Conservation (phyloP, 2,113 vertebrate species). For the Reinhardtius hippoglossoides region DNA sequence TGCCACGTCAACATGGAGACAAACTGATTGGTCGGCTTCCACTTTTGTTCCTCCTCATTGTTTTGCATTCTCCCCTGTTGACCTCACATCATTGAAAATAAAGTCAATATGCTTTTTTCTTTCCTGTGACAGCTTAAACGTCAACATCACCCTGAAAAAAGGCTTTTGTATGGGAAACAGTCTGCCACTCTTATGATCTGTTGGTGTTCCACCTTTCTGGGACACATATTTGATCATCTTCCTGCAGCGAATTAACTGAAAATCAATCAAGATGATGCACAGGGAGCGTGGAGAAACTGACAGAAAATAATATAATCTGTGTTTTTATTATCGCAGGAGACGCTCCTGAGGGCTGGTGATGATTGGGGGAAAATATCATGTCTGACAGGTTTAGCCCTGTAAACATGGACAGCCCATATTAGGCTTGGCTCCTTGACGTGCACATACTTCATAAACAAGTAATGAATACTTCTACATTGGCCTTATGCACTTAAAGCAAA, state of each 20-base stretch:
- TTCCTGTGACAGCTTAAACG: constrained; percentile 45
- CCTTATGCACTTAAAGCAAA: constrained; percentile 56
- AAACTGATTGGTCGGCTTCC: neutral
- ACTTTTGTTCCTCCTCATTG: constrained; percentile 20
- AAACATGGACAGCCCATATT: constrained; percentile 43
- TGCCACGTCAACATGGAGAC: neutral
- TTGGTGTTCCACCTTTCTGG: constrained; percentile 44
- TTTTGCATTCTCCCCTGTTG: constrained; percentile 1
- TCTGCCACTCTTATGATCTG: constrained; percentile 47
- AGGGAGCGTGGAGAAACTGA: constrained; percentile 53
- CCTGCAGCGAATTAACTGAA: constrained; percentile 63
- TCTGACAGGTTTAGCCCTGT: constrained; percentile 60
- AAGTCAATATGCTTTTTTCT: constrained; percentile 39
- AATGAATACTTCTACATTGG: constrained; percentile 62
- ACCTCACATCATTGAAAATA: constrained; percentile 16
- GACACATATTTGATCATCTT: constrained; percentile 56
- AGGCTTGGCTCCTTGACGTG: constrained; percentile 27
- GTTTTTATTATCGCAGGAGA: constrained; percentile 62
- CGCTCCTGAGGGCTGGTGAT: constrained; percentile 32
- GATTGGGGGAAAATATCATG: constrained; percentile 49
- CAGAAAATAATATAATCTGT: constrained; percentile 70
- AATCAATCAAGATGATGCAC: constrained; percentile 71
- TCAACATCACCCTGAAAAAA: constrained; percentile 38
- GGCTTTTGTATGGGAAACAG: constrained; percentile 46
- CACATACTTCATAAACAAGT: constrained; percentile 49